A percentile compares a stretch with the other conserved stretches of the same genome.
phyloP scores from a whole-genome alignment of 2,797 vertebrate genomes.

The Paratrypauchen microcephalus region DNA sequence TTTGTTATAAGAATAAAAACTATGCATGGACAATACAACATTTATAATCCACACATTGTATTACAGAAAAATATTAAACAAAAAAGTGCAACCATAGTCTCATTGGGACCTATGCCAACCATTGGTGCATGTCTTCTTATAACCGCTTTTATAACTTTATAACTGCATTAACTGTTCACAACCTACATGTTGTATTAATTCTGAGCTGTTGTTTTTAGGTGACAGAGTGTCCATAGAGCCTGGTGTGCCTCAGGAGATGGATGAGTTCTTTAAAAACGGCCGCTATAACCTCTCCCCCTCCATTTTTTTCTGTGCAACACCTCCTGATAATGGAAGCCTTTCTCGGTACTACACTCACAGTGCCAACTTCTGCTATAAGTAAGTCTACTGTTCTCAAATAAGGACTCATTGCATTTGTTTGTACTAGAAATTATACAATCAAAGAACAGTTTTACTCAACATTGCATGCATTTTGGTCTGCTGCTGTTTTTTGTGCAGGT shows the following conservation, averaged over 20 bases:
- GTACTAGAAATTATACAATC: constrained; percentile 18
- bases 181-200: neutral
- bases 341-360: constrained; percentile 91
- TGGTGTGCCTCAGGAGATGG: constrained; percentile 84
- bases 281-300: constrained; percentile 92
- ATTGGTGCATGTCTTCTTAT: neutral
- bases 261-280: constrained; percentile 90
- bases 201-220: constrained; percentile 70
- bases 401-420: neutral
- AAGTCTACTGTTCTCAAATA: constrained; percentile 14
- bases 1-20: too few species aligned
- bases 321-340: constrained; percentile 91
- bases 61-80: too few species aligned
- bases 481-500: constrained; percentile 65
- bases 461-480: constrained; percentile 1
- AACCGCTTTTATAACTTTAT: too few species aligned
- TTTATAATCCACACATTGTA: too few species aligned
- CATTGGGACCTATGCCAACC: too few species aligned
- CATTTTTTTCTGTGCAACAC: constrained; percentile 94
- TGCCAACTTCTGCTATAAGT: constrained; percentile 96
- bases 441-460: constrained; percentile 20
- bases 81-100: too few species aligned
- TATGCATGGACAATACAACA: too few species aligned
- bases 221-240: constrained; percentile 94
- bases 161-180: too few species aligned